Conservation (phyloP, 2,888 invertebrate genomes). For the Atethmia centrago region DNA sequence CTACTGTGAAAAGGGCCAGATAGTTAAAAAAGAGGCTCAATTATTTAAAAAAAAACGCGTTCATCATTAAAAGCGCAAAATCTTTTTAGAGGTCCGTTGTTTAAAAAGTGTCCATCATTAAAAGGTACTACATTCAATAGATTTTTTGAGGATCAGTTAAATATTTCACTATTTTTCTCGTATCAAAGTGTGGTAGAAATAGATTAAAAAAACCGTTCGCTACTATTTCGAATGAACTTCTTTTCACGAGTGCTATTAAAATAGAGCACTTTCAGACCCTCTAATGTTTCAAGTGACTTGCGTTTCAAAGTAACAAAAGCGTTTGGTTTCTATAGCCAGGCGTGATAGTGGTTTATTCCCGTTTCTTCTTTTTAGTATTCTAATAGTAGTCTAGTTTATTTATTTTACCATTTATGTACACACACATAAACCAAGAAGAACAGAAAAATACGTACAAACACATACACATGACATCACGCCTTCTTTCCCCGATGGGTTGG, state of each 20-base stretch:
- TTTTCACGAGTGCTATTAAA: slow-evolving; percentile 5
- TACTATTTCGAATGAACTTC: neutral
- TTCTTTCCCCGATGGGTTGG: no score
- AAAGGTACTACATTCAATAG: no score
- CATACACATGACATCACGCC: no score
- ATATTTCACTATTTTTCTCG: neutral
- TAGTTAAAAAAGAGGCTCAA: neutral
- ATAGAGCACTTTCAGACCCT: slow-evolving; percentile 27
- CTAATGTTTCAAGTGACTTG: slow-evolving; percentile 66
- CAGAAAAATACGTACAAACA: no score
- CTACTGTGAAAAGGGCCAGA: neutral
- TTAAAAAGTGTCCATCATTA: neutral
- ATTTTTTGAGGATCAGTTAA: no score
- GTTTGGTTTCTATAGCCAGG: slow-evolving; percentile 21
- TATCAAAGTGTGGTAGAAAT: neutral
- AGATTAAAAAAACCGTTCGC: neutral
- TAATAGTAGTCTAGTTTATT: neutral
- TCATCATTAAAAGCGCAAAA: no score
- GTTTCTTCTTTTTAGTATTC: neutral
- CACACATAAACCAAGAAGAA: no score
- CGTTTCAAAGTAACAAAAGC: slow-evolving; percentile 49
- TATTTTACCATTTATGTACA: no score
- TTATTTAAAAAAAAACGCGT: neutral
- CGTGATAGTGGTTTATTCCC: slow-evolving; percentile 12
- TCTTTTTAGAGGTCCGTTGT: neutral